phyloP scores from a whole-genome alignment of 1,140 invertebrate species.

The Homarus americanus region DNA sequence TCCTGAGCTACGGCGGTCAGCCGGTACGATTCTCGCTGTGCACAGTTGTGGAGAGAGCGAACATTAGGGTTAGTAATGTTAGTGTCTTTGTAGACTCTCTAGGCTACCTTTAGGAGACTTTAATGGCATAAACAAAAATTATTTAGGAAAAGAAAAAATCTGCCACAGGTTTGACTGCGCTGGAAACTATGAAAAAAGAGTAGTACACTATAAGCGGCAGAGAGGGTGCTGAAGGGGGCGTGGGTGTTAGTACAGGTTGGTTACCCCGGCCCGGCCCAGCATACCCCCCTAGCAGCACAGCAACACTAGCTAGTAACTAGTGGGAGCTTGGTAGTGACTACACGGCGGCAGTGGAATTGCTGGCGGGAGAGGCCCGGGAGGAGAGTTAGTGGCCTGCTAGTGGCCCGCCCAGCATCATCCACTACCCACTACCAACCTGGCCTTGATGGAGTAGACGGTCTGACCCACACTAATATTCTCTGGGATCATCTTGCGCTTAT shows the following conservation, averaged over 20 bases:
- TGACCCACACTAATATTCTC: constrained; percentile 99
- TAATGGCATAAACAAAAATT: constrained; percentile 68
- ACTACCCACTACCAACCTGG: constrained; percentile 88
- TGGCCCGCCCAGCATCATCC: constrained; percentile 58
- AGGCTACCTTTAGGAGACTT: constrained; percentile 68
- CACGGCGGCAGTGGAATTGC: constrained; percentile 57
- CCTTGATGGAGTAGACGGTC: constrained; percentile 96
- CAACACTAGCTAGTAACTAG: constrained; percentile 71
- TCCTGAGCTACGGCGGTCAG: constrained; percentile 97
- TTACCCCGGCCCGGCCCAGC: constrained; percentile 65
- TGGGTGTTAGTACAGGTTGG: constrained; percentile 64
- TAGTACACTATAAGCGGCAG: constrained; percentile 66
- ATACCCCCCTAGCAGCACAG: constrained; percentile 66
- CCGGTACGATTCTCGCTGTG: constrained; percentile 97
- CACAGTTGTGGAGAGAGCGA: constrained; percentile 75
- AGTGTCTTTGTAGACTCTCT: constrained; percentile 73
- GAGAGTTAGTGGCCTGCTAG: constrained; percentile 66
- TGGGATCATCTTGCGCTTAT: constrained; percentile 96
- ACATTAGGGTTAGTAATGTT: constrained; percentile 73
- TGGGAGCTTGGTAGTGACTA: constrained; percentile 69
- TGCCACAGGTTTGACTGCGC: constrained; percentile 67
- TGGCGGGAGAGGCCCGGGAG: constrained; percentile 48
- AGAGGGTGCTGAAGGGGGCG: constrained; percentile 63
- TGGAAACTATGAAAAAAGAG: constrained; percentile 67
- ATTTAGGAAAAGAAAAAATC: constrained; percentile 68